phyloP scores from a whole-genome alignment of 2,888 invertebrate genomes.

The Thymelicus sylvestris region DNA sequence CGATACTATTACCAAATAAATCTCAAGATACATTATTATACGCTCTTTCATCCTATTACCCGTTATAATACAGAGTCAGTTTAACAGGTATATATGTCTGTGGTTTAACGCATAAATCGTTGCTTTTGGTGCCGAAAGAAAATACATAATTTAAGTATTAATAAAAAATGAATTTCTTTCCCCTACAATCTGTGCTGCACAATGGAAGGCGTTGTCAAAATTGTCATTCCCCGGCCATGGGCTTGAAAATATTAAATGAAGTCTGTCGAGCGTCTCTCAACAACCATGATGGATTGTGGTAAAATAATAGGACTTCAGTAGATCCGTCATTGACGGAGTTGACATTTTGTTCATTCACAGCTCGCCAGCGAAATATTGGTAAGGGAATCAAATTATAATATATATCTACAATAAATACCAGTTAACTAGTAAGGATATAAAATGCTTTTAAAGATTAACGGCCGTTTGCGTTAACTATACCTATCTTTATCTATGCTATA shows the following conservation, averaged over 20 bases:
- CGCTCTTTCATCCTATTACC: neutral
- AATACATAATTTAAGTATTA: neutral
- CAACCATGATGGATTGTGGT: constrained; percentile 28
- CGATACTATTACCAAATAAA: neutral
- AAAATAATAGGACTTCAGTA: constrained; percentile 30
- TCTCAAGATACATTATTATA: neutral
- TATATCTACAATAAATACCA: neutral
- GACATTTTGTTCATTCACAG: constrained; percentile 20
- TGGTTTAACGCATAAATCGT: neutral
- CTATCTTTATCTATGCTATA: too few relatives aligned
- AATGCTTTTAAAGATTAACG: too few relatives aligned
- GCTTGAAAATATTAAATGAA: constrained; percentile 36
- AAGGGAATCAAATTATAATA: constrained; percentile 3
- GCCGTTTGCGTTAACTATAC: too few relatives aligned
- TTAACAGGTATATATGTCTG: too few relatives aligned
- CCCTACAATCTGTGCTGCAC: neutral
- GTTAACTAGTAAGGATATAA: too few relatives aligned
- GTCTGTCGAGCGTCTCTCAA: constrained; percentile 33
- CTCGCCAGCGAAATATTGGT: neutral
- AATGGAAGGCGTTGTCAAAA: constrained; percentile 20
- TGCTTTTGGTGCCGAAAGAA: neutral
- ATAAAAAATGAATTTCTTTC: neutral
- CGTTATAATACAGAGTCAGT: too few relatives aligned
- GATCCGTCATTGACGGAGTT: constrained; percentile 17
- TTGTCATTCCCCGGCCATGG: constrained; percentile 10